Base-by-base conservation (phyloP, 2,888 invertebrate genomes). In the Lepidocyrtinus sp. region DNA sequence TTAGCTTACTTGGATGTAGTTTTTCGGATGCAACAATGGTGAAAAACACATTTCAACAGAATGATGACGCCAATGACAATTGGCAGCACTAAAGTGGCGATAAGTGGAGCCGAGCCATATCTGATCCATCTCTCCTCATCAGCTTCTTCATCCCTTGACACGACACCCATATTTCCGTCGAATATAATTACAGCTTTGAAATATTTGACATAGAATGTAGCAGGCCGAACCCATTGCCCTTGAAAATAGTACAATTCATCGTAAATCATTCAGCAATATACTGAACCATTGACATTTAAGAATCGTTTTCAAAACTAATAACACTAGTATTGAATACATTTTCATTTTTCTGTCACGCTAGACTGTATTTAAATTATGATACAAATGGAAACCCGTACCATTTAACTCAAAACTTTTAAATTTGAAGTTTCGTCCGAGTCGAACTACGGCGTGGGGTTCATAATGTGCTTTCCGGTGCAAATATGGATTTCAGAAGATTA, bases 1-100 rank as follows among this genome's bases (percentile, higher is more conserved):
- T n/a, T n/a, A 77, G 84, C 86, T 77, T 86, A 86, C 86, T 86
- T 86, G 72, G 84, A 81, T 5, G 82, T 83, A 7, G 85, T 75
- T 79, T 83, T 84, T 45, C 85, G 82, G 73, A 83, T 79, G 76
- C 86, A 86, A 71, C 86, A 86, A 64, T 85, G 85, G 71, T 82
- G 82, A 70, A 84, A 82, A 17, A 86, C 83, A 81, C 86, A 86
- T 82, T 86, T 86, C 71, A 86, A 69, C n/a, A 86, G 75, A 26
- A 86, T 46, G 36, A 85, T 83, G 63, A 83, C 83, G 25, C 86
- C 86, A 55, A 86, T 86, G 63, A 86, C 72, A 55, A 86, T 79
- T 7, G 86, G 86, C 12, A 86, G 79, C 9, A 86, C 64, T n/a
- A 85, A 77, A 21, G 85, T 84, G 12, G 85, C 80, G 36, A 86